These are phyloP conservation scores for Drosophila mojavensis DNA, from an alignment of 1,140 invertebrate species.

Conservation along the genomic window DNA sequence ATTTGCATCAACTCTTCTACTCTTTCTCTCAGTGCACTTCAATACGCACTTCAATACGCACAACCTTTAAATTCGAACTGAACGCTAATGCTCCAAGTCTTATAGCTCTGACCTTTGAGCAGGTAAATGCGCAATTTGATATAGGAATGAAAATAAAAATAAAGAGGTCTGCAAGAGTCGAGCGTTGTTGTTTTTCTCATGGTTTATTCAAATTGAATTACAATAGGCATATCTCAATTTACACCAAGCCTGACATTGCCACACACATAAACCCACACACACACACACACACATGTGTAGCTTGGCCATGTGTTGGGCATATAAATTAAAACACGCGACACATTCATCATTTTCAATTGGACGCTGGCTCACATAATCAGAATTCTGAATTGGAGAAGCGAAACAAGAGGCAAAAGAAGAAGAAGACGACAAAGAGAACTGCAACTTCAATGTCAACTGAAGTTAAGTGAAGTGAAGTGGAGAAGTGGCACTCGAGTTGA, in stretches of 20 bases:
- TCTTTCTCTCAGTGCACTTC: background rate
- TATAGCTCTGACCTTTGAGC: constrained; percentile 43
- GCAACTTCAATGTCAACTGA: constrained; percentile 52
- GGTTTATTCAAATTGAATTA: constrained; percentile 47
- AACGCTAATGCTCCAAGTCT: constrained; percentile 37
- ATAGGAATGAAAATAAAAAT: background rate
- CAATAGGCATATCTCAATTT: constrained; percentile 47
- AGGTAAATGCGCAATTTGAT: constrained; percentile 25
- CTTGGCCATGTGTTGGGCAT: constrained; percentile 38
- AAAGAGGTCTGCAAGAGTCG: constrained; percentile 2
- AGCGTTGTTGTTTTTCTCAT: constrained; percentile 26
- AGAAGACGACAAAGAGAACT: background rate
- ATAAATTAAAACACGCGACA: constrained; percentile 67
- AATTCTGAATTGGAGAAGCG: constrained; percentile 42
- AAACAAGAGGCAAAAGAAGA: constrained; percentile 15
- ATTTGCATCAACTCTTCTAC: background rate
- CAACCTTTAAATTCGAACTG: background rate
- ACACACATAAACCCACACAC: constrained; percentile 30
- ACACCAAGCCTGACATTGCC: constrained; percentile 54
- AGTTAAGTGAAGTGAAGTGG: constrained; percentile 23
- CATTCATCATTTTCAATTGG: constrained; percentile 75
- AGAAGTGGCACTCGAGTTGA: constrained; percentile 24
- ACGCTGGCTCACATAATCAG: constrained; percentile 43
- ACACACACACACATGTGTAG: constrained; percentile 1
- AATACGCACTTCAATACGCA: background rate